Evolutionary conservation across 2,797 vertebrate species (phyloP), one percentile per base, ranked within the genome.

Genomic region (Lagodon rhomboides): DNA sequence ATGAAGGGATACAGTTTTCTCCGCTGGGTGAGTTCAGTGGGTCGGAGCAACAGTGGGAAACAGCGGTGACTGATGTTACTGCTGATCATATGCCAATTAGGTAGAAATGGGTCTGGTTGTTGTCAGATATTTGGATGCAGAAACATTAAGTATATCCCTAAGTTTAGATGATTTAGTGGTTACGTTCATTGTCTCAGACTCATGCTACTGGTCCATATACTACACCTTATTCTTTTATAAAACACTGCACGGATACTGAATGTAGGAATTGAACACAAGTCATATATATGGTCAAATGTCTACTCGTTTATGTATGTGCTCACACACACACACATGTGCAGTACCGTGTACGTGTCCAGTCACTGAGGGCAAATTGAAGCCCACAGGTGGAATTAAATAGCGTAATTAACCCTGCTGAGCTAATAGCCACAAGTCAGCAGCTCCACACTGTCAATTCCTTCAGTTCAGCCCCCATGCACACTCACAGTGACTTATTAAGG

Each of bases 341-440:
- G n/a, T 12, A 20, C 7, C 8, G 41, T 60, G 20, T 70, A 68
- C 77, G 60, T 69, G 50, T 71, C 47, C 12, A 53, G 58, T 51
- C 47, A 43, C 64, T 49, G 0, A 30, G 55, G 44, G 23, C 67
- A 79, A 83, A 80, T 41, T 59, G 68, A 51, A 81, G 68, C 71
- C 86, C 77, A 82, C 69, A 73, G 82, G 76, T 75, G 47, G 56
- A 69, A 58, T 78, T 46, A 88, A 74, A 87, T 79, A 53, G 79
- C 20, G 4, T 87, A 89, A 89, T 91, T 90, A 91, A 68, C 74
- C 81, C 83, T 44, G 51, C 79, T 87, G 86, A 87, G 77, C 54
- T 80, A 90, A 88, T 85, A 64, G 60, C 82, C 75, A 87, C 68
- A 67, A 82, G 82, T 79, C 86, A 87, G 80, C 46, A 41, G 78